Percentiles rank a stretch among this genome's conserved stretches.
Conservation (phyloP, 2,888 invertebrate species). For the Scrobipalpa atriplicella region DNA sequence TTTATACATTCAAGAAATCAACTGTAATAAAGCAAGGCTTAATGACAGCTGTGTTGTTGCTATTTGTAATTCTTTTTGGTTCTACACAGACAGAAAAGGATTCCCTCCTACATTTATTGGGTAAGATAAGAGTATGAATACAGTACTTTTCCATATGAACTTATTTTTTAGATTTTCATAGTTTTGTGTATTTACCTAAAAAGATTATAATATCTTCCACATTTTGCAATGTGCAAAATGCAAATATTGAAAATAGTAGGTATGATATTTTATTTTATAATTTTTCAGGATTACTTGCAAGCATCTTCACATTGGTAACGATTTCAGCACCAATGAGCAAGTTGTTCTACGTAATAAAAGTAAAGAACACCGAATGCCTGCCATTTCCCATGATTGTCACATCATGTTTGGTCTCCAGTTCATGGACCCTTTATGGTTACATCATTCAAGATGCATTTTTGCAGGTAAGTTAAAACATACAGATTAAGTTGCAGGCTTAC, state of each 20-base stretch:
- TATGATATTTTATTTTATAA: not conserved
- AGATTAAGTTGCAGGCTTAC: too few species aligned
- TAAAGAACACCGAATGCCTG: conserved; percentile 91
- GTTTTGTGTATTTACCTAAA: too few species aligned
- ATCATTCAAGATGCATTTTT: conserved; percentile 90
- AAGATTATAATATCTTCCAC: too few species aligned
- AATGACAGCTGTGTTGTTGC: conserved; percentile 75
- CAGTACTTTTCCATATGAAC: not conserved
- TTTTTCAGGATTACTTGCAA: conserved; percentile 84
- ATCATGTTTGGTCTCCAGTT: conserved; percentile 90
- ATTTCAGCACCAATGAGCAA: conserved; percentile 92
- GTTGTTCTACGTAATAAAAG: conserved; percentile 89
- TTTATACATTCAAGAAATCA: conserved; percentile 88
- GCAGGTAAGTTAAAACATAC: conserved; percentile 79
- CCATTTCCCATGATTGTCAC: conserved; percentile 94
- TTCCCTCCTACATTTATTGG: conserved; percentile 83
- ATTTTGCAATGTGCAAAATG: too few species aligned
- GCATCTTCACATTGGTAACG: conserved; percentile 89
- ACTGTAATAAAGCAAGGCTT: conserved; percentile 84
- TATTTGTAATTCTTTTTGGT: conserved; percentile 83
- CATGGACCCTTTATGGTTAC: conserved; percentile 94
- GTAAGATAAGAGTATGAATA: conserved; percentile 61
- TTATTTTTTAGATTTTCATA: too few species aligned
- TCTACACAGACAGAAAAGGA: conserved; percentile 78
- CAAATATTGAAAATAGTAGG: not conserved